A percentile compares a stretch with the other conserved stretches of the same genome.
Conservation (phyloP, 2,113 vertebrate genomes). For the Bos javanicus region DNA sequence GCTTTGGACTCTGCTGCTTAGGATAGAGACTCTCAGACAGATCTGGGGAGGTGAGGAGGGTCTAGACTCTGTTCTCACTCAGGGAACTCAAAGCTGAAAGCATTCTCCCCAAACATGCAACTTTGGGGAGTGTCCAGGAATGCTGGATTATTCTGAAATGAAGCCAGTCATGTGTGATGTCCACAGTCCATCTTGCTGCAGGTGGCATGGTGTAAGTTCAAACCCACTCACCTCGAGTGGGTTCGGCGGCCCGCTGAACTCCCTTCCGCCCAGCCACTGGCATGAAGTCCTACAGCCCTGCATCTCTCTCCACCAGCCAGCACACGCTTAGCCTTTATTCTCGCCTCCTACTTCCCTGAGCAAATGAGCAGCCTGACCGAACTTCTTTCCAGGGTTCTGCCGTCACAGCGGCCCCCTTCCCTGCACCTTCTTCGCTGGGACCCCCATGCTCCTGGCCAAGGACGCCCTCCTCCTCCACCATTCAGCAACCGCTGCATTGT, state of each 20-base stretch:
- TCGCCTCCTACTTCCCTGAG: background rate
- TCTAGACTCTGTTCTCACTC: background rate
- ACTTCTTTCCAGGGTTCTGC: background rate
- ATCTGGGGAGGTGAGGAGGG: background rate
- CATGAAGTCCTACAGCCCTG: background rate
- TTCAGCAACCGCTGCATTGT: accelerated
- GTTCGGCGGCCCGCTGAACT: background rate
- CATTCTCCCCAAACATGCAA: background rate
- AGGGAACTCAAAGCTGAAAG: background rate
- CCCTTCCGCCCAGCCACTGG: background rate
- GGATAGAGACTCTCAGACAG: background rate
- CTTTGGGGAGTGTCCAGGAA: background rate
- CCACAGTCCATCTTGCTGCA: background rate
- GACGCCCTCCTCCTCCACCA: background rate
- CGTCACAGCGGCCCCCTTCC: background rate
- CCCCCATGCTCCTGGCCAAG: background rate
- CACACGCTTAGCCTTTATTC: background rate
- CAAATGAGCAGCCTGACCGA: background rate
- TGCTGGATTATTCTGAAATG: background rate
- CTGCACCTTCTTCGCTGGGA: background rate
- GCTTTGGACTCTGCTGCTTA: background rate
- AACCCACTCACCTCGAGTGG: background rate
- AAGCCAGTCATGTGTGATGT: background rate
- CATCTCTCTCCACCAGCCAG: background rate
- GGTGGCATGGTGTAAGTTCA: background rate